Evolutionary conservation across 2,113 vertebrate species (phyloP).

Genomic region (Plecotus auritus): DNA sequence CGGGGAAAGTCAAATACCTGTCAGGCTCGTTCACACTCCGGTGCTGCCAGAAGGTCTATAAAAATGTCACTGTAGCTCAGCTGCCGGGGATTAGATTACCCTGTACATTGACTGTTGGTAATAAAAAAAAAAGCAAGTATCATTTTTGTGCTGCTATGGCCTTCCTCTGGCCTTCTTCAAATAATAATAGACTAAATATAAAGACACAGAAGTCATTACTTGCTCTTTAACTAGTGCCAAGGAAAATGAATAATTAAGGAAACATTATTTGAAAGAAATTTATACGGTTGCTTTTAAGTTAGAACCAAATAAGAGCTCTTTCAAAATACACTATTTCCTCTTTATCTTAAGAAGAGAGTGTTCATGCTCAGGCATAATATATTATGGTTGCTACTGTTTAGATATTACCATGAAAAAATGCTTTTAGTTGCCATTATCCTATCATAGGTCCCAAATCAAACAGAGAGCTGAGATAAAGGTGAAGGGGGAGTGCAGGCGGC

Average conservation of each 20-base stretch:
- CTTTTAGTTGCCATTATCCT: slow-evolving; percentile 73
- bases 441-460: slow-evolving; percentile 47
- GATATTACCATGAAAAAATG: slow-evolving; percentile 57
- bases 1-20: slow-evolving; percentile 74
- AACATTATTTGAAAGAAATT: slow-evolving; percentile 79
- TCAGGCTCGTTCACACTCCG: slow-evolving; percentile 71
- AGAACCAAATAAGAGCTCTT: slow-evolving; percentile 74
- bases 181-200: slow-evolving; percentile 84
- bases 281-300: slow-evolving; percentile 80
- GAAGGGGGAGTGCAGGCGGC: neutral
- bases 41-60: slow-evolving; percentile 82
- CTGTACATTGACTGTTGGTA: slow-evolving; percentile 73
- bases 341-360: slow-evolving; percentile 75
- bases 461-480: neutral
- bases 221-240: slow-evolving; percentile 80
- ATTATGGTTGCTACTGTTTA: slow-evolving; percentile 80
- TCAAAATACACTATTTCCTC: slow-evolving; percentile 78
- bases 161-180: slow-evolving; percentile 83
- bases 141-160: slow-evolving; percentile 73
- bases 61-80: slow-evolving; percentile 84
- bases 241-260: slow-evolving; percentile 86
- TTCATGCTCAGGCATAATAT: slow-evolving; percentile 63
- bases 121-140: slow-evolving; percentile 72
- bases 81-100: slow-evolving; percentile 80
- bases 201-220: slow-evolving; percentile 83